Evolutionary conservation across 2,113 vertebrate genomes (phyloP).

Genomic region (Colossoma macropomum): DNA sequence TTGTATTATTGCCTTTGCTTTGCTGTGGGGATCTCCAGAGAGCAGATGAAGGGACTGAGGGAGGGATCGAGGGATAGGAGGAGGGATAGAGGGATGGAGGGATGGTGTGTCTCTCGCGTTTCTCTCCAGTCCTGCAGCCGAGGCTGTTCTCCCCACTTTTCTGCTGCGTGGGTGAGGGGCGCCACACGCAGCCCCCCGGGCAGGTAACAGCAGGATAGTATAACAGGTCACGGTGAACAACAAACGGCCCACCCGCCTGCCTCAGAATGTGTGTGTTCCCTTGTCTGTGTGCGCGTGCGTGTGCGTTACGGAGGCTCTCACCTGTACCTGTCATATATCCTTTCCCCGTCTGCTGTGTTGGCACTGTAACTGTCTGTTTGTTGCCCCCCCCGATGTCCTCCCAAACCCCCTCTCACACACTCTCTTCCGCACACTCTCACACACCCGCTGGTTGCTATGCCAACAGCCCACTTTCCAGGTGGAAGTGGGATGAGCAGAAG

Average conservation of each 20-base stretch:
- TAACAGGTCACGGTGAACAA: constrained; percentile 84
- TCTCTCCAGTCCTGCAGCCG: constrained; percentile 82
- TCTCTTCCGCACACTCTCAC: constrained; percentile 48
- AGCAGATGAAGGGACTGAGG: constrained; percentile 23
- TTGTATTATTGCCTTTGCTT: constrained; percentile 28
- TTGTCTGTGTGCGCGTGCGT: constrained; percentile 46
- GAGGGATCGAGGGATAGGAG: not conserved
- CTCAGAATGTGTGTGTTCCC: constrained; percentile 71
- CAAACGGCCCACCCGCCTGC: constrained; percentile 75
- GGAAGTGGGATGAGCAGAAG: constrained; percentile 68
- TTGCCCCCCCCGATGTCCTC: constrained; percentile 54
- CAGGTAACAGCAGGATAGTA: constrained; percentile 86
- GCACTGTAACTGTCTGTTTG: constrained; percentile 77
- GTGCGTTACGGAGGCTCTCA: constrained; percentile 74
- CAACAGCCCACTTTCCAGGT: constrained; percentile 81
- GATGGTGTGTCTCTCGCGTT: constrained; percentile 77
- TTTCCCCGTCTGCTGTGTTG: constrained; percentile 72
- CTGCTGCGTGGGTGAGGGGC: constrained; percentile 69
- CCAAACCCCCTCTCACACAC: constrained; percentile 48
- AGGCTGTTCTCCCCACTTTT: constrained; percentile 67
- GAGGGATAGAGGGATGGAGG: constrained; percentile 45
- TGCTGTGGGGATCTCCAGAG: constrained; percentile 38
- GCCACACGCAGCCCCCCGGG: constrained; percentile 71
- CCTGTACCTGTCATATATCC: constrained; percentile 86
- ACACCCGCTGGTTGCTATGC: constrained; percentile 79